Evolutionary conservation across 2,113 vertebrate species (phyloP).

Genomic region (Jacana jacana): DNA sequence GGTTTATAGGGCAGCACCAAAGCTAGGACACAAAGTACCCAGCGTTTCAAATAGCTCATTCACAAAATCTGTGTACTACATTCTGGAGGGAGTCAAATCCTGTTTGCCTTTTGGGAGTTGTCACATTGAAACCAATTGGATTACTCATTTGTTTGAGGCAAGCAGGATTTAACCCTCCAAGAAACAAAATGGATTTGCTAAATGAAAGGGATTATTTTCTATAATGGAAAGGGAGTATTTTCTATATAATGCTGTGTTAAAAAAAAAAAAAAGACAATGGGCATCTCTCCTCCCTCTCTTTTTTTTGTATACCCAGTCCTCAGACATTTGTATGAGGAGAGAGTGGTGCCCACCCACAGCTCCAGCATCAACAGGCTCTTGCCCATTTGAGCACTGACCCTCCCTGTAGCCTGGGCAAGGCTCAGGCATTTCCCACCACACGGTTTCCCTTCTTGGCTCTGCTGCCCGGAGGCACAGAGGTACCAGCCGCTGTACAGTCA

Average conservation of each 20-base stretch:
- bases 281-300: background rate
- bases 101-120: conserved; percentile 62
- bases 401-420: background rate
- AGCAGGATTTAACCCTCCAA: conserved; percentile 46
- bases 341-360: background rate
- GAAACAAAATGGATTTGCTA: conserved; percentile 54
- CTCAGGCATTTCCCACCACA: background rate
- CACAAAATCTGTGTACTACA: conserved; percentile 23
- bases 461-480: background rate
- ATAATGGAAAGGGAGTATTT: too few species aligned
- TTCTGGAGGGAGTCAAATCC: conserved; percentile 41
- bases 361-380: background rate
- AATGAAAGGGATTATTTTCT: conserved; percentile 23
- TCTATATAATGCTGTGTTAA: background rate
- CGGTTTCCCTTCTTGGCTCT: background rate
- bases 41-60: conserved; percentile 21
- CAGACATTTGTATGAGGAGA: background rate
- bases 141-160: conserved; percentile 48
- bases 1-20: background rate
- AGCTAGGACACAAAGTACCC: background rate
- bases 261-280: background rate
- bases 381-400: background rate
- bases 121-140: conserved; percentile 57
- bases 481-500: background rate
- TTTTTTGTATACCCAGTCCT: background rate